Evolutionary conservation across 2,888 invertebrate species (phyloP).

Genomic region (Scaptomyza parva): DNA sequence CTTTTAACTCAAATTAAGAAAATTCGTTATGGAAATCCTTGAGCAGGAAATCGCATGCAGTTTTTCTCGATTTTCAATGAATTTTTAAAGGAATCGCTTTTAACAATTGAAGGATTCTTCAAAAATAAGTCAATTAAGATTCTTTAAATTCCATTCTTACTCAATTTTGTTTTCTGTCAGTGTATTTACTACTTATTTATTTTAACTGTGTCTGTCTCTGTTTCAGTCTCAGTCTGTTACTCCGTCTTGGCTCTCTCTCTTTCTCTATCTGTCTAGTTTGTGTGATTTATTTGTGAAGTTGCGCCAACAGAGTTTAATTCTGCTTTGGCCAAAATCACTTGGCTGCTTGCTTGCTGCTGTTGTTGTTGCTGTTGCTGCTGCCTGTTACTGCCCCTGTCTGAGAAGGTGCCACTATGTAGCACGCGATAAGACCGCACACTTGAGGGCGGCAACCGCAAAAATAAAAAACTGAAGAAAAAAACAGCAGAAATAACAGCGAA

Average conservation of each 20-base stretch:
- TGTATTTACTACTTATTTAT: conserved; percentile 40
- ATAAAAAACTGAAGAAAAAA: conserved; percentile 7
- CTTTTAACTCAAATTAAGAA: not conserved
- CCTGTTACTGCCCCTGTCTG: conserved; percentile 45
- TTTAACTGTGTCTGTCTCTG: conserved; percentile 19
- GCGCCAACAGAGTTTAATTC: conserved; percentile 54
- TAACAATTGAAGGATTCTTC: too few relatives aligned
- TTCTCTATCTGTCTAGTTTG: conserved; percentile 14
- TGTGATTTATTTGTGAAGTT: conserved; percentile 72
- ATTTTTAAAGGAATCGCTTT: too few relatives aligned
- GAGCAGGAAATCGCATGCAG: not conserved
- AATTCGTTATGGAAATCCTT: not conserved
- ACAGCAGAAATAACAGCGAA: conserved; percentile 10
- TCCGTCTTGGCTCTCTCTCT: not conserved
- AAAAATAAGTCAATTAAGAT: too few relatives aligned
- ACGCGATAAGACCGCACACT: conserved; percentile 77
- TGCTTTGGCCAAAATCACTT: conserved; percentile 61
- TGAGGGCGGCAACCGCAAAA: conserved; percentile 59
- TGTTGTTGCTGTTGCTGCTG: conserved; percentile 21
- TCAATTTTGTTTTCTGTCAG: conserved; percentile 1
- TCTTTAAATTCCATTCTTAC: too few relatives aligned
- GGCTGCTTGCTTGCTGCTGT: conserved; percentile 30
- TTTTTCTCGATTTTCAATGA: too few relatives aligned
- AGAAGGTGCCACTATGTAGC: conserved; percentile 69
- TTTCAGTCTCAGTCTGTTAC: not conserved